Percentiles rank a stretch among this genome's conserved stretches.
These are phyloP conservation scores for Rallus limicola DNA, from an alignment of 2,113 vertebrate genomes.

Conservation along the genomic window DNA sequence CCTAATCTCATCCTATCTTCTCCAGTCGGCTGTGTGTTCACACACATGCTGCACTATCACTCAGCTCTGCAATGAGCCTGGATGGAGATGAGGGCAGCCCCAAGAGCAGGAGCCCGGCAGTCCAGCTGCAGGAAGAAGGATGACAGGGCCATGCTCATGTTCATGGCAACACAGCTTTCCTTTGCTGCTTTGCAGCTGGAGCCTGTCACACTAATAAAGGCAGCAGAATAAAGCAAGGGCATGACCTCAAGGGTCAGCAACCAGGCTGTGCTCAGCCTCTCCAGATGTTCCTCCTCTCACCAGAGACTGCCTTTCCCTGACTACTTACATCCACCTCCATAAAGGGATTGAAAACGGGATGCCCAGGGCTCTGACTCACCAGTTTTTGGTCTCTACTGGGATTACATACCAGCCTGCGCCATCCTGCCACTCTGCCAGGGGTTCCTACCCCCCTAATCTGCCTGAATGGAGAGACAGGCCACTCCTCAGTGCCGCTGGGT, in stretches of 20 bases:
- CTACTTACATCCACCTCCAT: not conserved
- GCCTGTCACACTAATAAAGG: not conserved
- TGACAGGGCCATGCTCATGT: not conserved
- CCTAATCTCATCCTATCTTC: not conserved
- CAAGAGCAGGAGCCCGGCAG: not conserved
- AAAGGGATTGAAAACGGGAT: not conserved
- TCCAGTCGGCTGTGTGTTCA: not conserved
- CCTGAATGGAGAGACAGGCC: not conserved
- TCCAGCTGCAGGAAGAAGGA: not conserved
- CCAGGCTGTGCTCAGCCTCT: not conserved
- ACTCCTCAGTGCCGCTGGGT: not conserved
- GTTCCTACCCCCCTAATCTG: not conserved
- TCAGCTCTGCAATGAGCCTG: not conserved
- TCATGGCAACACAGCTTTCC: not conserved
- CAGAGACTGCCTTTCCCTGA: slow-evolving; percentile 13
- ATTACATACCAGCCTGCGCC: not conserved
- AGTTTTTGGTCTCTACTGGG: not conserved
- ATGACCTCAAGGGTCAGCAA: not conserved
- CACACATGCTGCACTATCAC: not conserved
- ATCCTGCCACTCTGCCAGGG: not conserved
- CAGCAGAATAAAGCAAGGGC: not conserved
- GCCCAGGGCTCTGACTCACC: slow-evolving; percentile 1
- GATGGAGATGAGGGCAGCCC: not conserved
- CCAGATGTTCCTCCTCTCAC: slow-evolving; percentile 24
- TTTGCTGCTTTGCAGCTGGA: not conserved